Evolutionary conservation across 2,113 vertebrate species (phyloP).

Genomic region (Labeo rohita): DNA sequence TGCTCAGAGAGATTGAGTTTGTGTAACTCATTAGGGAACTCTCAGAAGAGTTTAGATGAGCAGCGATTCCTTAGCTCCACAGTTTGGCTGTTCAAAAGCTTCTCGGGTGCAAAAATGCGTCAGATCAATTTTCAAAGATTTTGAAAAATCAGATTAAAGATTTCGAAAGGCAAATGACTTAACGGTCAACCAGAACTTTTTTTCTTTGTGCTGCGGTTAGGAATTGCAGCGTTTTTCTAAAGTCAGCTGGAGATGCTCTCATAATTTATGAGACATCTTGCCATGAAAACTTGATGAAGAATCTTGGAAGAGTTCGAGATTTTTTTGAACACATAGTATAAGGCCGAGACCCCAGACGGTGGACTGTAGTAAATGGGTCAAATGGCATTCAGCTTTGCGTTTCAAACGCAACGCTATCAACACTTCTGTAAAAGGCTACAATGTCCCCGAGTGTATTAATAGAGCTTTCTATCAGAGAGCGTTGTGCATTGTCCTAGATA

Average conservation of each 20-base stretch:
- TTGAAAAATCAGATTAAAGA: constrained; percentile 17
- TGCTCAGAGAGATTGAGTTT: not conserved
- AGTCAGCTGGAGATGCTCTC: constrained; percentile 67
- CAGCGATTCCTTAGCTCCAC: not conserved
- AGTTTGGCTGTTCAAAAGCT: not conserved
- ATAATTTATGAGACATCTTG: constrained; percentile 76
- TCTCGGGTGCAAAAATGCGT: not conserved
- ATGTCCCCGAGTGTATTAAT: constrained; percentile 69
- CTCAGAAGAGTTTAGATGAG: constrained; percentile 25
- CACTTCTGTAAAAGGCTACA: constrained; percentile 58
- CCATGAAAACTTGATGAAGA: constrained; percentile 76
- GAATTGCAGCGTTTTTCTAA: constrained; percentile 63
- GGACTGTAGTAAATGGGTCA: constrained; percentile 73
- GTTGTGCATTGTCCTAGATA: constrained; percentile 75
- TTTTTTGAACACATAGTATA: constrained; percentile 54
- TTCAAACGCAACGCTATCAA: constrained; percentile 50
- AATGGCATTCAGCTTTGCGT: constrained; percentile 52
- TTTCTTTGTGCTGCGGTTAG: constrained; percentile 64
- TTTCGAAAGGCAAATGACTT: constrained; percentile 26
- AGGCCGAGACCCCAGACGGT: constrained; percentile 60
- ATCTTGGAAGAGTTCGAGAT: constrained; percentile 72
- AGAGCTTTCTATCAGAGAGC: constrained; percentile 70
- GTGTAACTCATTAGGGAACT: constrained; percentile 14
- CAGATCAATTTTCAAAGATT: constrained; percentile 38
- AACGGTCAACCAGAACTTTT: constrained; percentile 40